Percentiles rank a stretch among this genome's conserved stretches.
phyloP scores from a whole-genome alignment of 2,113 vertebrate species.

The Microtus montanus region DNA sequence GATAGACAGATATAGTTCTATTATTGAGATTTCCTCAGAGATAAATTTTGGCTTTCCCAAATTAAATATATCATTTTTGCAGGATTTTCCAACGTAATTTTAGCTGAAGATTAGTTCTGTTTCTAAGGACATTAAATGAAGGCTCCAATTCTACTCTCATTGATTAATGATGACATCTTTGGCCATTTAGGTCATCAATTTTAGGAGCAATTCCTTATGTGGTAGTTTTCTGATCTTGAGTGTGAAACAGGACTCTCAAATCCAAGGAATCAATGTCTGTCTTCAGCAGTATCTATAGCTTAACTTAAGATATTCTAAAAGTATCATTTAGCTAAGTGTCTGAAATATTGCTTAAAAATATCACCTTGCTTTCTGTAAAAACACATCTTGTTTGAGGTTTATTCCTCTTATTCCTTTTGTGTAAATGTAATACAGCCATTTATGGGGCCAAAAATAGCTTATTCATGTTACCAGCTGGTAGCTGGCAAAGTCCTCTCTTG shows the following conservation, averaged over 20 bases:
- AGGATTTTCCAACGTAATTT: constrained; percentile 31
- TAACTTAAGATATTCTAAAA: constrained; percentile 25
- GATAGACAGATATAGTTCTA: not conserved
- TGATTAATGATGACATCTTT: constrained; percentile 8
- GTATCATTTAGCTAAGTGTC: not conserved
- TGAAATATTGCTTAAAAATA: constrained; percentile 35
- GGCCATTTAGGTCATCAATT: not conserved
- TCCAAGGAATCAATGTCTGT: not conserved
- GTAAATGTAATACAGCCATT: not conserved
- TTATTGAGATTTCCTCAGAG: constrained; percentile 22
- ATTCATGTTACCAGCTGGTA: not conserved
- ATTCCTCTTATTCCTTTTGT: constrained; percentile 41
- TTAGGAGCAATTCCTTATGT: not conserved
- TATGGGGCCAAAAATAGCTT: constrained; percentile 2
- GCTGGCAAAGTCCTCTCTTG: not conserved
- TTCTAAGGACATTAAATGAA: constrained; percentile 57
- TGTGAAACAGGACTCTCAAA: constrained; percentile 14
- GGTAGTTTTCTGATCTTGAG: not conserved
- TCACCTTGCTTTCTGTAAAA: constrained; percentile 24
- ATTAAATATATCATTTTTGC: constrained; percentile 20
- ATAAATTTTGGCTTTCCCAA: constrained; percentile 38
- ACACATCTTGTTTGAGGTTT: constrained; percentile 37
- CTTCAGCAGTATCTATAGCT: not conserved
- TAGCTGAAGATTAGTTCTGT: constrained; percentile 30
- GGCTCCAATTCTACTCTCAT: not conserved